Conservation (phyloP, 1,140 invertebrate species). For the Caenorhabditis inopinata region DNA sequence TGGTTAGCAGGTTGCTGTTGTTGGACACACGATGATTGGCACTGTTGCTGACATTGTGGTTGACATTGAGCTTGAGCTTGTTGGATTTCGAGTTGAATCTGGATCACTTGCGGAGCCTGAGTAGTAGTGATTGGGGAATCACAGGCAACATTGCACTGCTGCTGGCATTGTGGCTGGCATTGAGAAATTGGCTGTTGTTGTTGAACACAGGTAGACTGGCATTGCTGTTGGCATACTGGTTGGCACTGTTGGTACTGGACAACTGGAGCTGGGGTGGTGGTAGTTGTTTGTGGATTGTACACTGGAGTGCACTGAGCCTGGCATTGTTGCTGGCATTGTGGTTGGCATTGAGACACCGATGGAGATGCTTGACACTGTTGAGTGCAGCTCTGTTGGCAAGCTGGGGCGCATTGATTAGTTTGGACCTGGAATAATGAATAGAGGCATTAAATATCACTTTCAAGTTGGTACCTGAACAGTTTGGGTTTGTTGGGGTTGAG, state of each 20-base stretch:
- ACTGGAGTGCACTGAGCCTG: slow-evolving; percentile 26
- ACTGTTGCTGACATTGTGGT: neutral
- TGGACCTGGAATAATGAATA: slow-evolving; percentile 9
- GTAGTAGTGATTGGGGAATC: slow-evolving; percentile 19
- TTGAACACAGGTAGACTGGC: slow-evolving; percentile 34
- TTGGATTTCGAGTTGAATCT: slow-evolving; percentile 38
- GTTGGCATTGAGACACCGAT: slow-evolving; percentile 32
- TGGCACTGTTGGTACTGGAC: slow-evolving; percentile 36
- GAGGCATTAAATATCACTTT: neutral
- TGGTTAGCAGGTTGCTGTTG: neutral
- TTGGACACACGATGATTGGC: neutral
- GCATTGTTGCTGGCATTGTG: slow-evolving; percentile 47
- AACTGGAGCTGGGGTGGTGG: slow-evolving; percentile 17
- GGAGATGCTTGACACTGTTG: slow-evolving; percentile 31
- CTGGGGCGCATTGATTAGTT: slow-evolving; percentile 42
- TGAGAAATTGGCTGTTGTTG: slow-evolving; percentile 20
- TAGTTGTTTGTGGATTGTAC: slow-evolving; percentile 22
- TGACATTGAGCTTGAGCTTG: slow-evolving; percentile 26
- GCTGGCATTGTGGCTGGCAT: slow-evolving; percentile 28
- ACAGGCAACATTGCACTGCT: slow-evolving; percentile 34
- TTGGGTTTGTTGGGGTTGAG: slow-evolving; percentile 44
- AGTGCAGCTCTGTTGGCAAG: slow-evolving; percentile 35
- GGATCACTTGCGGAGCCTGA: slow-evolving; percentile 34
- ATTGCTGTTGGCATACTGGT: slow-evolving; percentile 40
- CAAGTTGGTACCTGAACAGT: slow-evolving; percentile 22